Conservation (phyloP, 2,797 vertebrate species). For the Tapera naevia region DNA sequence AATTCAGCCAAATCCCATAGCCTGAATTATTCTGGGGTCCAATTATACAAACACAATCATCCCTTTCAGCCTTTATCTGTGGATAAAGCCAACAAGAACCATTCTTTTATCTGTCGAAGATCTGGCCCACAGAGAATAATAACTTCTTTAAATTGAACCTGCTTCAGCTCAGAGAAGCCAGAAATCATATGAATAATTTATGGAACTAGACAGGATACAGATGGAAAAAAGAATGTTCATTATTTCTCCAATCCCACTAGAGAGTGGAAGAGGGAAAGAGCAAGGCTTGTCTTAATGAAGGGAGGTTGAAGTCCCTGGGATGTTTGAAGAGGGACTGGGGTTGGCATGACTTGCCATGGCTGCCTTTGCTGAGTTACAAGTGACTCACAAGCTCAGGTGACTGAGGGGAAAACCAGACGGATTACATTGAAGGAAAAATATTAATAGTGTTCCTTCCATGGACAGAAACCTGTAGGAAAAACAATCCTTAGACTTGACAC, state of each 20-base stretch:
- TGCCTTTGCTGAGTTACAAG: background rate
- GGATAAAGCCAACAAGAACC: background rate
- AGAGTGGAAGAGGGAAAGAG: background rate
- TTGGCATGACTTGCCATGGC: background rate
- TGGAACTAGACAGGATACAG: background rate
- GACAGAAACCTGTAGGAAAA: background rate
- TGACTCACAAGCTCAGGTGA: background rate
- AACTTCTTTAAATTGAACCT: background rate
- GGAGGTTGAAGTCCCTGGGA: background rate
- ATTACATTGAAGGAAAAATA: background rate
- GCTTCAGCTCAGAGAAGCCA: background rate
- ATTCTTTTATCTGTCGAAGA: background rate
- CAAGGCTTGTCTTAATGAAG: background rate
- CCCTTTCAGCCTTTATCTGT: background rate
- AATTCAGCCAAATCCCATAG: background rate
- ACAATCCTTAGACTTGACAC: background rate
- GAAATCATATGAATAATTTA: background rate
- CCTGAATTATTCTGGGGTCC: background rate
- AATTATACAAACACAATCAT: background rate
- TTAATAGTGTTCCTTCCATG: background rate
- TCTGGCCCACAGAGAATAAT: background rate
- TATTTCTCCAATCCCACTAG: background rate
- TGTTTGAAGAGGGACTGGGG: background rate
- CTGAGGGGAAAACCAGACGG: background rate
- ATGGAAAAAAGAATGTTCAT: background rate